These are phyloP conservation scores for Kryphioiulus occultus DNA, from an alignment of 2,888 invertebrate genomes.

Conservation along the genomic window DNA sequence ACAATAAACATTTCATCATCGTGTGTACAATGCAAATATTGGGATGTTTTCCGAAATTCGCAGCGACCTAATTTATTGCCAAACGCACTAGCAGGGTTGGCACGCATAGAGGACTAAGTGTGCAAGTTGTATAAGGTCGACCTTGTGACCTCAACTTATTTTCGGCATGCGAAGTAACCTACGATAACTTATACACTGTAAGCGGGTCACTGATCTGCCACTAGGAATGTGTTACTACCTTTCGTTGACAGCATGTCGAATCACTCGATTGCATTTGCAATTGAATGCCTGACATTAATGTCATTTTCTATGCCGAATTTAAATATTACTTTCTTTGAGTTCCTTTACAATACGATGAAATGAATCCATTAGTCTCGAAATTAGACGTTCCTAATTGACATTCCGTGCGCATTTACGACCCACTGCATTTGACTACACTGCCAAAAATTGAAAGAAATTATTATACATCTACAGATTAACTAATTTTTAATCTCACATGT, in stretches of 20 bases:
- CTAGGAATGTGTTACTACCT: neutral
- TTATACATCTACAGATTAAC: neutral
- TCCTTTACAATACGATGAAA: neutral
- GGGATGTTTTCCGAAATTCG: neutral
- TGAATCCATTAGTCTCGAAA: neutral
- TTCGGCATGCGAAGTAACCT: neutral
- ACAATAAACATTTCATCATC: constrained; percentile 23
- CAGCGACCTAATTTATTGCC: neutral
- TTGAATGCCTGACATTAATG: neutral
- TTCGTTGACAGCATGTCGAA: neutral
- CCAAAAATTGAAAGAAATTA: neutral
- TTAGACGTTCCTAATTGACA: neutral
- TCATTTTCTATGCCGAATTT: neutral
- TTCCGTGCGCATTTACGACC: neutral
- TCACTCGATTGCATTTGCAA: neutral
- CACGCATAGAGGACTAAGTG: neutral
- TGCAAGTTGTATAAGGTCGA: neutral
- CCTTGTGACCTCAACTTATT: constrained; percentile 13
- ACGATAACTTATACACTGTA: neutral
- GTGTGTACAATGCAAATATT: constrained; percentile 6
- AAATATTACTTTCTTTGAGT: neutral
- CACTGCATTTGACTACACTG: neutral
- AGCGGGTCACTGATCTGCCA: neutral
- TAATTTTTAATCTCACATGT: neutral
- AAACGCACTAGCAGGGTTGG: neutral